Conservation (phyloP, 2,888 invertebrate genomes). For the Subacronicta megacephala region DNA sequence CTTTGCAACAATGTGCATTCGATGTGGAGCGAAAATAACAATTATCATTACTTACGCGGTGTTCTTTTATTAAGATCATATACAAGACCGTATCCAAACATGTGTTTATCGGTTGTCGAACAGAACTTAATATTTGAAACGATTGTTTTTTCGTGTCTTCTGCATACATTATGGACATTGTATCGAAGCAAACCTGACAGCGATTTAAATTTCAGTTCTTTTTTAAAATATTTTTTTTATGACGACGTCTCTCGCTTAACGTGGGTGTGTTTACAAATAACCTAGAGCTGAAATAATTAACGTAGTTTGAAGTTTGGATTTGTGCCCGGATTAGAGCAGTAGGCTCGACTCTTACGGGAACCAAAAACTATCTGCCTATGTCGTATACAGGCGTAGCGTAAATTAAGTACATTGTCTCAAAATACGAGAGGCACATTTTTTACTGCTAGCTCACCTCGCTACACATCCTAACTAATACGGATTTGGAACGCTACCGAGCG, state of each 20-base stretch:
- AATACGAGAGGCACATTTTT: conserved; percentile 1
- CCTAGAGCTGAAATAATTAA: too few species aligned
- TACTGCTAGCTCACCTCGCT: conserved; percentile 7
- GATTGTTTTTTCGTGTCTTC: conserved; percentile 43
- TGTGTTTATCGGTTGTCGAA: conserved; percentile 63
- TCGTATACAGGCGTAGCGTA: too few species aligned
- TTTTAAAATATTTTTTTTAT: not conserved
- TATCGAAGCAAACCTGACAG: conserved; percentile 36
- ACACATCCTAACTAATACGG: not conserved
- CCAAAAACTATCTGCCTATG: too few species aligned
- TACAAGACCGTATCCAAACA: conserved; percentile 57
- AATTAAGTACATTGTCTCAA: not conserved
- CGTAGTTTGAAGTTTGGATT: too few species aligned
- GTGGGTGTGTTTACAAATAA: too few species aligned
- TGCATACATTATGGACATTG: conserved; percentile 39
- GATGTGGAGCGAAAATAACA: conserved; percentile 30
- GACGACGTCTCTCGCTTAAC: too few species aligned
- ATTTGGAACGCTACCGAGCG: conserved; percentile 13
- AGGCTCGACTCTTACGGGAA: too few species aligned
- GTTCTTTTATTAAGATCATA: conserved; percentile 54
- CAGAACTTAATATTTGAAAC: conserved; percentile 56
- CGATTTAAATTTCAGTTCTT: conserved; percentile 50
- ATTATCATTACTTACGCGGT: conserved; percentile 55
- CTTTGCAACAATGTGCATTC: conserved; percentile 42
- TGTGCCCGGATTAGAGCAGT: too few species aligned